Evolutionary conservation across 2,888 invertebrate species (phyloP), one percentile per base, ranked within the genome.

Genomic region (Pristionchus japonicus): DNA sequence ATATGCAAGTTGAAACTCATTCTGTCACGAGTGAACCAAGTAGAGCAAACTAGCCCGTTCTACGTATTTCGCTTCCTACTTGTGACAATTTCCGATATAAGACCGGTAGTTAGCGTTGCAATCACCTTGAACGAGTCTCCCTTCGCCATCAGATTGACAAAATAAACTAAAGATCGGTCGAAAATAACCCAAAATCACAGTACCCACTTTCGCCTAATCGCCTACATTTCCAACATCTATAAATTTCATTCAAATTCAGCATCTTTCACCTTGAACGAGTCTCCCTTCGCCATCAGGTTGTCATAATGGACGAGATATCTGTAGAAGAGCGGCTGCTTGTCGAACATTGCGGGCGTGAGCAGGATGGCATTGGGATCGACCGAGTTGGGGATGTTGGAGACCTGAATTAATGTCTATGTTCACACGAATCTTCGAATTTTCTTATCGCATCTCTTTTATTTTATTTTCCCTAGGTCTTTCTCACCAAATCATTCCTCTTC

Each of bases 351-450:
- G 2, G 90, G 88, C 3, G 91, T 91, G 49, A 93, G 84, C n/a
- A 93, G 87, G 17, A 92, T 86, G 34, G 90, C 90, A 89, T 93
- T 91, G 37, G 93, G 91, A 89, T 94, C 92, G 86, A 90, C 89
- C 47, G 93, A 92, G 34, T 90, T 91, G n/a, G 94, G 94, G 86
- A 94, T 91, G 88, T 94, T 94, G 23, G 93, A 92, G 67, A 93
- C 92, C 93, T 93, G 77, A 67, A n/a, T 17, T 90, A 87, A 15
- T 3, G 23, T 11, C 6, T 49, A 9, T 23, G 9, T n/a, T 57
- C 17, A 57, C 57, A 23, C 13, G 70, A n/a, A n/a, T n/a, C n/a
- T n/a, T n/a, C n/a, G n/a, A n/a, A n/a, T n/a, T n/a, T n/a, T n/a
- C n/a, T n/a, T n/a, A n/a, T n/a, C n/a, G n/a, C n/a, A n/a, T n/a